Evolutionary conservation across 2,888 invertebrate species (phyloP), one percentile per base, ranked within the genome.

Genomic region (Tachina grossa): DNA sequence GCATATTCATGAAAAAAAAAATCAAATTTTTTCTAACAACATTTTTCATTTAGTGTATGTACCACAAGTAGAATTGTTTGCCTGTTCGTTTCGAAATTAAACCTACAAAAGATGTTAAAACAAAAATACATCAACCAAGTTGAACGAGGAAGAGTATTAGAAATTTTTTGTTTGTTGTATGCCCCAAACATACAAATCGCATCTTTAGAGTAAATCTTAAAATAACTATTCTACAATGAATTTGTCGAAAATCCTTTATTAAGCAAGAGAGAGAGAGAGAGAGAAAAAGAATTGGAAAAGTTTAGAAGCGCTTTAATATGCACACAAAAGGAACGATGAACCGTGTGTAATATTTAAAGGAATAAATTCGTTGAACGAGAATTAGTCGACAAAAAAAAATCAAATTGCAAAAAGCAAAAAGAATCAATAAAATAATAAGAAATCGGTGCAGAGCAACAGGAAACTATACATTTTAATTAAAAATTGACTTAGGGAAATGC

Each of bases 221-320:
- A 80, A 51, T 57, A 66, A 81, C 45, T 71, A 65, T 71, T 59
- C 55, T 45, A 39, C 65, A 57, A 65, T 71, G 76, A 72, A 59
- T 81, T 77, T 83, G 14, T 4, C 22, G 47, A 65, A 77, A 83
- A 75, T 71, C 57, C 81, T 77, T 76, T 69, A 69, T 55, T 55
- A 51, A 74, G 69, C 47, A 49, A 22, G 8, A n/a, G 11, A 31
- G 39, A 10, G 8, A 16, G 22, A 16, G n/a, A n/a, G n/a, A n/a
- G n/a, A n/a, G n/a, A 41, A 31, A 39, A 45, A 59, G 10, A 39
- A 5, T 45, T 10, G 31, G 9, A 11, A 19, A 55, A 59, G 65
- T 57, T 63, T 61, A 69, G 11, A 53, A 53, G 47, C 22, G 47
- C 41, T 39, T 47, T 65, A 63, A 55, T 19, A 13, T 65, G 41